Evolutionary conservation across 92 coral and sea anemone genomes (phyloP), one percentile per base, ranked within the genome.

Genomic region (Blastomussa wellsi): DNA sequence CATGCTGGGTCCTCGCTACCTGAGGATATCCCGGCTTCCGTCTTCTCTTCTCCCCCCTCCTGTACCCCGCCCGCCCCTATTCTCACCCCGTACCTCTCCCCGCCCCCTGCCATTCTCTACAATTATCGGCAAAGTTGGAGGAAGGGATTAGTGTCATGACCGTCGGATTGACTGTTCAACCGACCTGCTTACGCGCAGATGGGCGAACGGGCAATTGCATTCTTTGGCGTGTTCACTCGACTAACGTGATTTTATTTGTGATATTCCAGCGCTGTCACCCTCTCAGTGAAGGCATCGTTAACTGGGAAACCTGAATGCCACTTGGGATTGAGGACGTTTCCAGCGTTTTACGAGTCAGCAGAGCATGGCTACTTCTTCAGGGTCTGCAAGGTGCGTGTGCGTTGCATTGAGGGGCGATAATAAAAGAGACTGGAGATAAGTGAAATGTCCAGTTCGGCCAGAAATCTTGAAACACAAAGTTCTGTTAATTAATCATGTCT

Each of bases 361-460:
- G 55, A 36, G 20, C 64, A 82, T 42, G 83, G 72, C 52, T 82
- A 66, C 39, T 77, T 93, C 71, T 78, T 86, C 10, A 84, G 83
- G 72, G 42, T 89, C 51, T 86, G 88, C 84, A 93, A 93, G 97
- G 97, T 93, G 73, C 65, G 76, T 81, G 62, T 28, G 44, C 44
- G 44, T 41, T 41, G 44, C 7, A 41, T 41, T 41, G 7, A 41
- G 44, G 3, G 0, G 12, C 11, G 11, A 44, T 44, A 44, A 3
- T 44, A 10, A 44, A 44, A 44, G 49, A 44, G 49, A 13, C 49
- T 0, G 49, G 7, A 44, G 11, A 44, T 44, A 44, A 44, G 7
- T 10, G 49, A 6, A 44, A 44, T 15, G 33, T 62, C 16, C 32
- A 26, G 2, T 0, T 62, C 68, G 33, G 33, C 28, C 16, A 26